Conservation (phyloP, 2,888 invertebrate species). For the Parnassius smintheus region DNA sequence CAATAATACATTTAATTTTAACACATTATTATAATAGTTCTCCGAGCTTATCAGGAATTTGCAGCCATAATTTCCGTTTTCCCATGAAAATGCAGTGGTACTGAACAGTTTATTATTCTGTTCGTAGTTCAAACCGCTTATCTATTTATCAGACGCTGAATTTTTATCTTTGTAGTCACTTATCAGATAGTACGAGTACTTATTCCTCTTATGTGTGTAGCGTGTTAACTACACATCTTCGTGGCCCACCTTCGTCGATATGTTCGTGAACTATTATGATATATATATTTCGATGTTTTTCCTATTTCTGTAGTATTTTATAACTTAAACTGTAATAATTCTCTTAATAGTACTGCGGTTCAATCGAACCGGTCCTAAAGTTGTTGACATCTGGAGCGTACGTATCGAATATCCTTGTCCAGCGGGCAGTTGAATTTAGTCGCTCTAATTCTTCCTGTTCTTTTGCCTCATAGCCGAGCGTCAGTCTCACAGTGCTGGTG, state of each 20-base stretch:
- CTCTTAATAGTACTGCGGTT: conserved; percentile 22
- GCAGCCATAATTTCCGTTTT: conserved; percentile 45
- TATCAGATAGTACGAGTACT: conserved; percentile 24
- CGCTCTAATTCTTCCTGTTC: conserved; percentile 75
- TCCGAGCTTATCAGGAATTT: conserved; percentile 35
- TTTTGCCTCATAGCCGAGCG: conserved; percentile 48
- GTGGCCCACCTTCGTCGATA: conserved; percentile 19
- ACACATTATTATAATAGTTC: conserved; percentile 1
- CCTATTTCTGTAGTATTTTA: conserved; percentile 7
- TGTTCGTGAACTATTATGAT: conserved; percentile 31
- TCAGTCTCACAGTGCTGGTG: conserved; percentile 58
- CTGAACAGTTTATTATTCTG: conserved; percentile 37
- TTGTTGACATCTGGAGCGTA: conserved; percentile 71
- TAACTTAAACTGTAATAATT: conserved; percentile 10
- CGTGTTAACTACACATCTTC: conserved; percentile 16
- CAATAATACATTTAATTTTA: background rate
- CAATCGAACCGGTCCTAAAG: conserved; percentile 59
- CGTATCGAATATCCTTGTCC: conserved; percentile 76
- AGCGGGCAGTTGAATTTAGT: conserved; percentile 70
- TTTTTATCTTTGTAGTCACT: conserved; percentile 13
- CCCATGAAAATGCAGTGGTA: conserved; percentile 37
- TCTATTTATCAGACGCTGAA: conserved; percentile 7
- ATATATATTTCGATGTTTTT: conserved; percentile 23
- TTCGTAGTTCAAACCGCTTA: conserved; percentile 15
- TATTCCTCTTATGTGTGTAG: conserved; percentile 19